phyloP scores from a whole-genome alignment of 2,797 vertebrate genomes.

The Enteromius argenteus region DNA sequence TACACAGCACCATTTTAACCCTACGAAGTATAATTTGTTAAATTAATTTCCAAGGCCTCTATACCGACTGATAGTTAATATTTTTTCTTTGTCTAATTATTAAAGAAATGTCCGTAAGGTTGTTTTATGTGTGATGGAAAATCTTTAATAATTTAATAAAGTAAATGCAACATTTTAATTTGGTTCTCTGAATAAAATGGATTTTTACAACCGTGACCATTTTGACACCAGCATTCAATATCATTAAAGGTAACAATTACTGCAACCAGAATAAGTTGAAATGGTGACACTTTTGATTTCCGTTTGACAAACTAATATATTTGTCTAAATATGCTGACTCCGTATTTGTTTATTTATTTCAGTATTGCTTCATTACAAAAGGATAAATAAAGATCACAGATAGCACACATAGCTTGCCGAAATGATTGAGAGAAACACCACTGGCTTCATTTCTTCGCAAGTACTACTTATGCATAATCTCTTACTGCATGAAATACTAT shows the following conservation, averaged over 20 bases:
- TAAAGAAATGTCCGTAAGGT: not conserved
- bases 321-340: not conserved
- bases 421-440: conserved; percentile 59
- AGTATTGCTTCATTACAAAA: not conserved
- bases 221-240: not conserved
- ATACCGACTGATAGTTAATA: not conserved
- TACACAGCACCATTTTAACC: not conserved
- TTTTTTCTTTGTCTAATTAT: not conserved
- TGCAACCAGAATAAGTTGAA: not conserved
- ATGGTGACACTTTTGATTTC: not conserved
- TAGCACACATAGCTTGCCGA: not conserved
- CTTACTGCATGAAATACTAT: conserved; percentile 66
- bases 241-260: not conserved
- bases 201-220: not conserved
- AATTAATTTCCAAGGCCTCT: not conserved
- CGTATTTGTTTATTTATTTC: not conserved
- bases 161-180: not conserved
- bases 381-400: not conserved
- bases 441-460: conserved; percentile 62
- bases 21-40: not conserved
- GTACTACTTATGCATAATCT: conserved; percentile 40
- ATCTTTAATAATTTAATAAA: not conserved
- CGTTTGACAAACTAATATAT: not conserved
- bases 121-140: not conserved
- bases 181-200: not conserved